Evolutionary conservation across 2,888 invertebrate species (phyloP), one percentile per base, ranked within the genome.

Genomic region (Parnassius orleans): DNA sequence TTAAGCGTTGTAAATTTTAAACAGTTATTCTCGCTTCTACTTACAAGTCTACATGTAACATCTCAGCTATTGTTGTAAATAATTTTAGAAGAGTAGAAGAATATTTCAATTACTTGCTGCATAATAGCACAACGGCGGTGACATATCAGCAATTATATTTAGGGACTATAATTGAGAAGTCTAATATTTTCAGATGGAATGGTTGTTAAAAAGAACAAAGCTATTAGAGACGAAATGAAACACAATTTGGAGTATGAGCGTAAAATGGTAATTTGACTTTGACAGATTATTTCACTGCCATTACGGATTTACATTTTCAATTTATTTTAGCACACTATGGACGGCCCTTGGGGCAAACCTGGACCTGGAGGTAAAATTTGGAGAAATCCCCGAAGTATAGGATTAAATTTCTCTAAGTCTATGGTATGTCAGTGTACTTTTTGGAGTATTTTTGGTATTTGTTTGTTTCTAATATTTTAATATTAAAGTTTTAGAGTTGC

Each of bases 331-430:
- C 83, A 89, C 69, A 78, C 81, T 2, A 79, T 87, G 78, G 86
- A 83, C 44, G 87, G 87, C 55, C 94, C 94, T 41, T 95, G 95
- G 94, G 94, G 95, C 63, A 93, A 90, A 73, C 93, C 93, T 19
- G 95, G 95, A 67, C 95, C 95, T 54, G 96, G 95, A 60, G 96
- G 96, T 67, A 90, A 92, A 60, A 93, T 93, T 69, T 96, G 96
- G 96, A 93, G 96, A 77, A 94, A 94, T 84, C 95, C 95, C 65
- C 93, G 94, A 74, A 90, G 94, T 78, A 92, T 95, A 75, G 96
- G 96, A 75, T 86, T 93, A 72, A 93, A 95, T 84, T 96, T 96
- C 91, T 93, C 95, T 73, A 94, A 95, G 81, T 96, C 96, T 70
- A 93, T 96, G 95, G 96, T 96, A 93, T 60, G 71, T 50, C 9